Base-by-base conservation (phyloP, 2,113 vertebrate species). In the Tachuris rubrigastra region DNA sequence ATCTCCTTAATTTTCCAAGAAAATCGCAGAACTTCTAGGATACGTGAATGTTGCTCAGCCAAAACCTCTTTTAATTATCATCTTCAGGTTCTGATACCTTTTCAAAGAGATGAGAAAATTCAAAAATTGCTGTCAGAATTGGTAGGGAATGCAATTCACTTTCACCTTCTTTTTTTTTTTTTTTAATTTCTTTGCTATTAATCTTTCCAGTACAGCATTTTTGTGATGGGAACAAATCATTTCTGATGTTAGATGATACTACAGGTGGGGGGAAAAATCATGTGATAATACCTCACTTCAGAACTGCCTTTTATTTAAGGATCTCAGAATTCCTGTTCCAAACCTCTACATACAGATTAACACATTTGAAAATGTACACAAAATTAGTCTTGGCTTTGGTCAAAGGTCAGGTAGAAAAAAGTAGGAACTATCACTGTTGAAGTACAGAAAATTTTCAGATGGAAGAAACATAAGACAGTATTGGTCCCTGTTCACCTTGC, bases 21-120 rank as follows among this genome's bases (percentile, higher is more conserved):
- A 92, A 90, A 84, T 17, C 49, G 42, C 47, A 76, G 77, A 80
- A 82, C 65, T 92, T 91, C 66, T 52, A 92, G 79, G 52, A 79
- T 31, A 42, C 8, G 23, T 41, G 22, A 83, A 62, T 21, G 39
- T 28, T 74, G 27, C 39, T 63, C 39, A 95, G 75, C 33, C 60
- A 87, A 87, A 90, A 47, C 37, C 27, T 80, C 27, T 91, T 87
- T 82, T 68, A 72, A 68, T 72, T 79, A 82, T 28, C 25, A 41
- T 83, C 25, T 53, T 47, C 49, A 69, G 66, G 77, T 63, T 93
- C 85, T 76, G 71, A 79, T 76, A 46, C 1, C 10, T 79, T 39
- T 86, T 87, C 93, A 87, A 82, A 89, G 39, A 74, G 30, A 62
- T 63, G 58, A 89, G 27, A 82, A 91, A 72, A 71, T 66, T 9